Percentiles rank a stretch among this genome's conserved stretches.
These are phyloP conservation scores for Trogon melanurus DNA, from an alignment of 2,113 vertebrate species.

Conservation along the genomic window DNA sequence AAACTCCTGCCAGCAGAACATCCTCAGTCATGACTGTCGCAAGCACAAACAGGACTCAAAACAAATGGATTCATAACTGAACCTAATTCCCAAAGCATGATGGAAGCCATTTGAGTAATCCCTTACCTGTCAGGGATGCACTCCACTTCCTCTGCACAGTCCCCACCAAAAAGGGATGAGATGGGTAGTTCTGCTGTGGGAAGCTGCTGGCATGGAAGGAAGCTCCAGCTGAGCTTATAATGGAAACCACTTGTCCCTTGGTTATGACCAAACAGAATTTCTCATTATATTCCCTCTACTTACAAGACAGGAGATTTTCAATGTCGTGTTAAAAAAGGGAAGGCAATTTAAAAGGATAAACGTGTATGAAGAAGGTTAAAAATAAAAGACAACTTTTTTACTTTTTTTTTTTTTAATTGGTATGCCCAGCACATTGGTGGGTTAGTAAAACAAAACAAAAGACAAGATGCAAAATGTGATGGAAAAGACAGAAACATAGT, in stretches of 20 bases:
- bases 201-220: constrained; percentile 55
- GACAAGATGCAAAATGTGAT: constrained; percentile 29
- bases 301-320: not conserved
- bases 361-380: not conserved
- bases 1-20: constrained; percentile 19
- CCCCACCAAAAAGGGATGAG: not conserved
- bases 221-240: constrained; percentile 50
- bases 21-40: not conserved
- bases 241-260: constrained; percentile 30
- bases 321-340: not conserved
- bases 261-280: not conserved
- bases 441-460: constrained; percentile 24
- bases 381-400: constrained; percentile 5
- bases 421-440: not conserved
- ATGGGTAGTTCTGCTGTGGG: constrained; percentile 21
- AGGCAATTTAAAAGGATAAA: not conserved
- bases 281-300: not conserved
- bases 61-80: constrained; percentile 27
- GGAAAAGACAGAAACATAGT: constrained; percentile 47
- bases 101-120: constrained; percentile 32
- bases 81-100: constrained; percentile 24
- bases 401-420: not conserved
- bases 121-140: not conserved
- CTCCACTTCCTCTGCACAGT: not conserved
- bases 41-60: constrained; percentile 29